These are phyloP conservation scores for Petrocephalus microphthalmus DNA, from an alignment of 2,113 vertebrate genomes.

Conservation along the genomic window DNA sequence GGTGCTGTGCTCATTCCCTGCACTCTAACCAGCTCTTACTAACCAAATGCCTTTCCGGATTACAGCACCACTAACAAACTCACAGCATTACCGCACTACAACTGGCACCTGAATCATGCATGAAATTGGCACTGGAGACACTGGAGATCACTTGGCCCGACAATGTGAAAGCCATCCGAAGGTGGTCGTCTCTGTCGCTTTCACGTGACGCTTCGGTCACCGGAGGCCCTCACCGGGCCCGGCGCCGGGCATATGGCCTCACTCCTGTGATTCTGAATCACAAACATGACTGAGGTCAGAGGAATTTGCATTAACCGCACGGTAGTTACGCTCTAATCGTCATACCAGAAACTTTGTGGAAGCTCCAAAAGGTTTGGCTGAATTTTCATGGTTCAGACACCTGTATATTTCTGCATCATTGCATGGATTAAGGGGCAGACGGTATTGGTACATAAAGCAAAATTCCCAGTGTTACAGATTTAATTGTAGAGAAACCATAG, in stretches of 20 bases:
- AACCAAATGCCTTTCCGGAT: neutral
- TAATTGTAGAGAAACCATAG: neutral
- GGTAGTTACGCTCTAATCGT: neutral
- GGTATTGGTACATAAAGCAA: neutral
- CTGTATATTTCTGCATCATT: neutral
- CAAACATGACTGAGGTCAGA: neutral
- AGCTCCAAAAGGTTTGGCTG: neutral
- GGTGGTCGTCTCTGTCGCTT: neutral
- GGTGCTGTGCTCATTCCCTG: neutral
- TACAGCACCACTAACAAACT: neutral
- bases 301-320: neutral
- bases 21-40: neutral
- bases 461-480: neutral
- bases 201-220: neutral
- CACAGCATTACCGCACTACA: neutral
- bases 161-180: neutral
- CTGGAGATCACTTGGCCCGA: neutral
- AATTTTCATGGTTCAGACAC: neutral
- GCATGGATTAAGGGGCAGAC: neutral
- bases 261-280: neutral
- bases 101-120: neutral
- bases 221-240: neutral
- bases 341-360: neutral
- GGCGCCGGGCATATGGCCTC: neutral
- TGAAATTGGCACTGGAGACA: neutral